Conservation (phyloP, 1,140 invertebrate genomes). For the Brachionus asplanchnoidis region DNA sequence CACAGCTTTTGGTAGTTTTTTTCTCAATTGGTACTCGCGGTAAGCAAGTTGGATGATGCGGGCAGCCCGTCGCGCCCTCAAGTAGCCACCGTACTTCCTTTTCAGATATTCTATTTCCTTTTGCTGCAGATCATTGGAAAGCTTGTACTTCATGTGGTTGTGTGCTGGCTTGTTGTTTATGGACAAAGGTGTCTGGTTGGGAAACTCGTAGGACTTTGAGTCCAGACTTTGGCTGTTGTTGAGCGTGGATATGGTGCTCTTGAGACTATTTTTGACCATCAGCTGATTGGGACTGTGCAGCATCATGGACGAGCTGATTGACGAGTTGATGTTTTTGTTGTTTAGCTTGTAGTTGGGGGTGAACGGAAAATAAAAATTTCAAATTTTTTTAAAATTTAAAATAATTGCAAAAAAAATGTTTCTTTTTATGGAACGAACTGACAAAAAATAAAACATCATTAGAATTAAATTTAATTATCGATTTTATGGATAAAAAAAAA, state of each 20-base stretch:
- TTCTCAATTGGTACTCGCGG: conserved; percentile 76
- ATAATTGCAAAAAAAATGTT: no score
- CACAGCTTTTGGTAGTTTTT: conserved; percentile 70
- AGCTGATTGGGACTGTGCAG: conserved; percentile 11
- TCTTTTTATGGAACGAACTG: no score
- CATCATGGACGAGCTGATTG: conserved; percentile 34
- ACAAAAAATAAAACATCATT: no score
- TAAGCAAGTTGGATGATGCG: conserved; percentile 83
- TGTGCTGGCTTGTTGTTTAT: background rate
- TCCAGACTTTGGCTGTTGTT: background rate
- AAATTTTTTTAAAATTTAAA: no score
- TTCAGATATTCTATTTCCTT: conserved; percentile 92
- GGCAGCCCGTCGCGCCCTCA: conserved; percentile 80
- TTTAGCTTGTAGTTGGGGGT: background rate
- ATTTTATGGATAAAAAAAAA: no score
- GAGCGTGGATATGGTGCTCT: background rate
- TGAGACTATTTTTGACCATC: background rate
- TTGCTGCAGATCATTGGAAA: conserved; percentile 88
- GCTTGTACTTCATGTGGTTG: conserved; percentile 67
- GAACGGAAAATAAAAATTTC: no score
- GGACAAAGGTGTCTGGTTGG: background rate
- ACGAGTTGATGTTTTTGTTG: conserved; percentile 22
- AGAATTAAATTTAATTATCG: no score
- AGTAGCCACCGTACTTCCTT: conserved; percentile 80
- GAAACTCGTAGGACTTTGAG: background rate